A percentile compares a stretch with the other conserved stretches of the same genome.
These are phyloP conservation scores for Drosophila bipectinata DNA, from an alignment of 1,140 invertebrate genomes.

Conservation along the genomic window DNA sequence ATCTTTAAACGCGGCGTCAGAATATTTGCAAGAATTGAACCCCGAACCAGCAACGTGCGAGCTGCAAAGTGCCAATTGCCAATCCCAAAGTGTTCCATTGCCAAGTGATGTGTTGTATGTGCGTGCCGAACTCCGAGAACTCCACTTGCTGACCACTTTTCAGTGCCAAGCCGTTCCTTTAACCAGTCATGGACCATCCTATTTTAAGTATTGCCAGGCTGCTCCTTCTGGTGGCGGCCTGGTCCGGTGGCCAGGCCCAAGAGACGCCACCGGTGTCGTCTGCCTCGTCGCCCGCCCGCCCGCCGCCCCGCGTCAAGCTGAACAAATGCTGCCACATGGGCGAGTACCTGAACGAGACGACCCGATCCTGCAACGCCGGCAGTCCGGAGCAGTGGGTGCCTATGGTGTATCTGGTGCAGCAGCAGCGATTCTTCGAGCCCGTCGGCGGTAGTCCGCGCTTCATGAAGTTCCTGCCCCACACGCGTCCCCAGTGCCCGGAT, in stretches of 20 bases:
- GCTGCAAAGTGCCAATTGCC: neutral
- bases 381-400: constrained; percentile 71
- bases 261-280: neutral
- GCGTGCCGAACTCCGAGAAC: neutral
- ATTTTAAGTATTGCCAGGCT: neutral
- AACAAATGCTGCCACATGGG: constrained; percentile 82
- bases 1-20: neutral
- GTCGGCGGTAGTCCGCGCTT: constrained; percentile 63
- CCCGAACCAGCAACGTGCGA: neutral
- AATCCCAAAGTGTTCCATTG: neutral
- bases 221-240: neutral
- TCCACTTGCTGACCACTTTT: neutral
- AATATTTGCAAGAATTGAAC: neutral
- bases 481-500: constrained; percentile 50
- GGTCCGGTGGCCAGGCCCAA: neutral
- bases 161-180: no score
- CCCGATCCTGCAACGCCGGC: constrained; percentile 63
- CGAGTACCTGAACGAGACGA: constrained; percentile 67
- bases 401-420: constrained; percentile 64
- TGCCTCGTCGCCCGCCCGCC: neutral
- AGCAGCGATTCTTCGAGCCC: constrained; percentile 63
- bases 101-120: neutral
- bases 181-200: neutral
- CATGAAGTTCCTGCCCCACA: constrained; percentile 68
- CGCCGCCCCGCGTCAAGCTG: constrained; percentile 61